Evolutionary conservation across 2,797 vertebrate genomes (phyloP), one percentile per base, ranked within the genome.

Genomic region (Tapirus indicus): DNA sequence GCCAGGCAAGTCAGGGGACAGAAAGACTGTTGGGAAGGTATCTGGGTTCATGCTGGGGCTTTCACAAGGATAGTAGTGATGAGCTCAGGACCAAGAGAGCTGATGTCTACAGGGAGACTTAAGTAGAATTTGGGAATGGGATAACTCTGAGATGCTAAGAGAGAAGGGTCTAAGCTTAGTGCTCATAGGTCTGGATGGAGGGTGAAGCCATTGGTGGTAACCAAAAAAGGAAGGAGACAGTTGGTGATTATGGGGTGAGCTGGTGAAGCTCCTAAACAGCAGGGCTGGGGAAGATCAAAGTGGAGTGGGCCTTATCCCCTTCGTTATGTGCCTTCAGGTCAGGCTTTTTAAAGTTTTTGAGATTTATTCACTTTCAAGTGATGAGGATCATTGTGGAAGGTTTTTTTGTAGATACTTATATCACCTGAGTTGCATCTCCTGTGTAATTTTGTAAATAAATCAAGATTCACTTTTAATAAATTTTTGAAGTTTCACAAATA

Each of bases 371-470:
- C 77, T 69, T 6, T 49, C 87, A 14, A 5, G 1, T 3, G 25
- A 16, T 6, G 14, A 95, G 3, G 35, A 13, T 77, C 68, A 10
- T n/a, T 18, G 32, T 47, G 27, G 68, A 74, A 44, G 35, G 17
- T 49, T 80, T 17, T 56, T 35, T 52, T 41, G 62, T 38, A 72
- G 83, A 38, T 69, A 27, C 69, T 79, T 68, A 6, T 58, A 68
- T 66, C 91, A 58, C 14, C 58, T 20, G 47, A 88, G 60, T 80
- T 85, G 16, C 27, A 20, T 80, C 91, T 23, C n/a, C n/a, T 64
- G 14, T 85, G 68, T 85, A 41, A 75, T 75, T 91, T 52, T 97
- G 93, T 95, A 60, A 93, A 74, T 68, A 91, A 93, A 75, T 56
- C 44, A 92, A 80, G 44, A n/a, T 93, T 87, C 7, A 2, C 54